Evolutionary conservation across 1,140 invertebrate genomes (phyloP).

Genomic region (Holotrichia oblita): DNA sequence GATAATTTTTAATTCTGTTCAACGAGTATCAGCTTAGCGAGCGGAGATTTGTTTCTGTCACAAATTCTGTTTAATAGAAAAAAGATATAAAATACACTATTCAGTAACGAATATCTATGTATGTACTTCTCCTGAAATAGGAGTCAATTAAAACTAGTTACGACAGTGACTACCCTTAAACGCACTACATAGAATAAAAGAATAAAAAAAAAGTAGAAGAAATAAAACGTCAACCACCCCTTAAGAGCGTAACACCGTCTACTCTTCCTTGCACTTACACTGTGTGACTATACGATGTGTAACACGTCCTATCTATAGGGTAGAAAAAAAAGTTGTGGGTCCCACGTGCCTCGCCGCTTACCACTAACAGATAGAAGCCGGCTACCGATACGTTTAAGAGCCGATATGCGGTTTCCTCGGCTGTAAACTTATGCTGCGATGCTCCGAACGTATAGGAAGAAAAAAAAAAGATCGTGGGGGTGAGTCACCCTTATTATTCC

Average conservation of each 20-base stretch:
- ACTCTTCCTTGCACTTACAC: too few species aligned
- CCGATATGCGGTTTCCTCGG: not conserved
- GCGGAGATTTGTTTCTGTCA: too few species aligned
- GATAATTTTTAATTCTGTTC: too few species aligned
- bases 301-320: not conserved
- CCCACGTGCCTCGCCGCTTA: not conserved
- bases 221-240: not conserved
- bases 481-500: conserved; percentile 16
- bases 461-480: not conserved
- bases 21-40: too few species aligned
- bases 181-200: too few species aligned
- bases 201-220: too few species aligned
- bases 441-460: not conserved
- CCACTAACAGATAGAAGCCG: not conserved
- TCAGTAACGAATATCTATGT: too few species aligned
- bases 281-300: not conserved
- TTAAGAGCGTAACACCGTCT: not conserved
- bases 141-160: too few species aligned
- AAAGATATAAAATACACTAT: too few species aligned
- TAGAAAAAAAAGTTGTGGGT: conserved; percentile 11
- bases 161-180: too few species aligned
- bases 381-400: not conserved
- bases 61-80: too few species aligned
- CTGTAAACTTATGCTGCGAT: conserved; percentile 4
- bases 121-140: too few species aligned